Conservation (phyloP, 2,888 invertebrate species). For the Megamerina dolium region DNA sequence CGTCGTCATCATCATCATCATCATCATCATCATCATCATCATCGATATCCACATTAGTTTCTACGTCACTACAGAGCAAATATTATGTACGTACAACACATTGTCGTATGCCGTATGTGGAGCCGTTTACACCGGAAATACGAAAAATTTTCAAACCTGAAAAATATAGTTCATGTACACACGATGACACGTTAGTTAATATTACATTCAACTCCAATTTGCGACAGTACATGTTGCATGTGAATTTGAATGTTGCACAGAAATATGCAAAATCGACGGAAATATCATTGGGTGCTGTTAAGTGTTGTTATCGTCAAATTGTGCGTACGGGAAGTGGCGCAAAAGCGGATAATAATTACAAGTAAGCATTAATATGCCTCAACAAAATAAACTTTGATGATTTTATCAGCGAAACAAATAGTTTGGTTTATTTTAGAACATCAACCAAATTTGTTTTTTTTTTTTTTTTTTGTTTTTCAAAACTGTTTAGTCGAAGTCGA, state of each 20-base stretch:
- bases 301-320: slow-evolving; percentile 41
- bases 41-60: too few relatives aligned
- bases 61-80: too few relatives aligned
- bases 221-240: slow-evolving; percentile 19
- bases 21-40: too few relatives aligned
- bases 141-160: slow-evolving; percentile 50
- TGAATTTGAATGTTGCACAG: too few relatives aligned
- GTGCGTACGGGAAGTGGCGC: slow-evolving; percentile 30
- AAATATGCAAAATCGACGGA: not conserved
- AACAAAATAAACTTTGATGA: too few relatives aligned
- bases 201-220: slow-evolving; percentile 24
- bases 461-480: too few relatives aligned
- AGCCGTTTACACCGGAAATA: slow-evolving; percentile 54
- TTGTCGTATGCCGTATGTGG: slow-evolving; percentile 58
- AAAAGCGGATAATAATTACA: slow-evolving; percentile 31
- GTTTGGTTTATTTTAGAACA: too few relatives aligned
- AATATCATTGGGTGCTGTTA: slow-evolving; percentile 15
- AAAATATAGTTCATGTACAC: slow-evolving; percentile 50
- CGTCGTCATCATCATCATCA: too few relatives aligned
- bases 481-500: too few relatives aligned
- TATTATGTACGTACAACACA: slow-evolving; percentile 51
- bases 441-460: too few relatives aligned
- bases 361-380: slow-evolving; percentile 25
- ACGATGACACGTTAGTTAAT: slow-evolving; percentile 30
- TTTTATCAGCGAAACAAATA: too few relatives aligned